Evolutionary conservation across 2,113 vertebrate genomes (phyloP).

Genomic region (Edolisoma coerulescens): DNA sequence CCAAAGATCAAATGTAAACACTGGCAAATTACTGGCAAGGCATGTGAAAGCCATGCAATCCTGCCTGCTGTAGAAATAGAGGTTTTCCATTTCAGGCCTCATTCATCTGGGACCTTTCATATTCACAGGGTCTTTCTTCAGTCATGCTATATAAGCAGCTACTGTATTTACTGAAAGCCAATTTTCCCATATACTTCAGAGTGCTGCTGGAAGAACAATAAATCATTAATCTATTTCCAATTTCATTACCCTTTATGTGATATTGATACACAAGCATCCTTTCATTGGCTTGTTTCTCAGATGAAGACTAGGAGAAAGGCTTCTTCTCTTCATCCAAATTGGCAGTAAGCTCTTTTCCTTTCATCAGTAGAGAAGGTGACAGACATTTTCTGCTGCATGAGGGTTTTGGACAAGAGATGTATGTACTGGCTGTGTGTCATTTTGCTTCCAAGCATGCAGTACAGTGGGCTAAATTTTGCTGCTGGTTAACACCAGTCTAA

Average conservation of each 20-base stretch:
- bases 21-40: not conserved
- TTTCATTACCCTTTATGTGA: slow-evolving; percentile 61
- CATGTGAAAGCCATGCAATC: not conserved
- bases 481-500: not conserved
- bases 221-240: slow-evolving; percentile 65
- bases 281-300: slow-evolving; percentile 42
- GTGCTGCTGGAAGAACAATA: slow-evolving; percentile 44
- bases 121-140: slow-evolving; percentile 46
- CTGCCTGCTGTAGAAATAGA: not conserved
- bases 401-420: not conserved
- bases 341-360: slow-evolving; percentile 20
- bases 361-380: not conserved
- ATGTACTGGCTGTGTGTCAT: not conserved
- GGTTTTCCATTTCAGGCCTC: slow-evolving; percentile 57
- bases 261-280: slow-evolving; percentile 41
- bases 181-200: slow-evolving; percentile 40
- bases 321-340: not conserved
- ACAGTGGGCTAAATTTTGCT: not conserved
- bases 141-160: slow-evolving; percentile 59
- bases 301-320: slow-evolving; percentile 15
- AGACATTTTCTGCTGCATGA: not conserved
- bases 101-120: slow-evolving; percentile 35
- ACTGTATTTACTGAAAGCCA: slow-evolving; percentile 34
- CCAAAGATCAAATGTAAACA: slow-evolving; percentile 28
- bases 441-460: not conserved